Evolutionary conservation across 2,888 invertebrate species (phyloP), one percentile per base, ranked within the genome.

Genomic region (Amphimallon solstitiale): DNA sequence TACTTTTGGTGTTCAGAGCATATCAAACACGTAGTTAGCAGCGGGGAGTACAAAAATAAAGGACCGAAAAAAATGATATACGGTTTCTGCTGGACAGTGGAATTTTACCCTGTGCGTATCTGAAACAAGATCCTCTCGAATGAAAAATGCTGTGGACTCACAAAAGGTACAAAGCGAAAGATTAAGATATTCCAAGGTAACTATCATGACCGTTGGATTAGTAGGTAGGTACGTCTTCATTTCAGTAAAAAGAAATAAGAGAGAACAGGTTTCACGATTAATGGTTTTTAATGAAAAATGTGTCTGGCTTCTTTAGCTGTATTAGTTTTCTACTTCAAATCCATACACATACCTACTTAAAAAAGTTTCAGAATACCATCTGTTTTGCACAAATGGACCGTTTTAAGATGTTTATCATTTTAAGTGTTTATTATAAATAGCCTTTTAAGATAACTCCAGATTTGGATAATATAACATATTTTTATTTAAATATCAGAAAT

Each of bases 61-160:
- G 51, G n/a, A n/a, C n/a, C n/a, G n/a, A 19, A 40, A 56, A 49
- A 70, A 65, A 70, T 72, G 72, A 74, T 72, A 71, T 63, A 74
- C 70, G 74, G 29, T 85, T 85, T 84, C 84, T 85, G 85, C 82
- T 82, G 83, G 81, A 83, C 56, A 43, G 82, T 81, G 81, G 83
- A 82, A 82, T 82, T 82, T 80, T 80, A 79, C 75, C 76, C 70
- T 64, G n/a, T 23, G 17, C 43, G 51, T 34, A 37, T 75, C 76
- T 76, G 74, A 23, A 59, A 43, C 73, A 75, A 75, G 71, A 72
- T 70, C 70, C 68, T 68, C 70, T 75, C 65, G 68, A 70, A 72
- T 73, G 74, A 71, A 71, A 70, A 65, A 73, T 69, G 72, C 62
- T 59, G 67, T 68, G 60, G 71, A 68, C 71, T 63, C 75, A 74